These are phyloP conservation scores for Lacerta bilineata DNA, from an alignment of 2,797 vertebrate genomes.

Conservation along the genomic window DNA sequence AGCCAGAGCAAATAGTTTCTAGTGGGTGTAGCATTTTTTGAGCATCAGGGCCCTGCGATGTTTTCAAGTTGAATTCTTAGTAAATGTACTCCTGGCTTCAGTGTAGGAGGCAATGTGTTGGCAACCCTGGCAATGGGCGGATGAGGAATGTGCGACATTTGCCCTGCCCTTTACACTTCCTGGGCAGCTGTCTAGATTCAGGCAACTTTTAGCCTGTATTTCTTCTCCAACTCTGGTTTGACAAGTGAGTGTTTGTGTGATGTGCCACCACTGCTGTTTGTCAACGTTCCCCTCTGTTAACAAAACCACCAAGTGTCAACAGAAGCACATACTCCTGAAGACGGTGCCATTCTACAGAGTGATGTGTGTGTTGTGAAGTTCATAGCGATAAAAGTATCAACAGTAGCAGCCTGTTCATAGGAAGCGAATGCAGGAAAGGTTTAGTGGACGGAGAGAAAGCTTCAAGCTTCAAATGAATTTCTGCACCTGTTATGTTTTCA, in stretches of 20 bases:
- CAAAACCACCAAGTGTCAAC: no score
- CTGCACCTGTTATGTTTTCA: not conserved
- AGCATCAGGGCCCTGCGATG: not conserved
- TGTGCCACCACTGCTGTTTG: not conserved
- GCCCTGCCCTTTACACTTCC: slow-evolving; percentile 12
- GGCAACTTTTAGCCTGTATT: slow-evolving; percentile 3
- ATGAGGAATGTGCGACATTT: slow-evolving; percentile 15
- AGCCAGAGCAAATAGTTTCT: not conserved
- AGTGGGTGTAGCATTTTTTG: not conserved
- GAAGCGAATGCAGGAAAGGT: not conserved
- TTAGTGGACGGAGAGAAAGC: not conserved
- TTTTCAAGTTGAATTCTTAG: not conserved
- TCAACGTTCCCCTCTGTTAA: not conserved
- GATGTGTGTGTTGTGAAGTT: not conserved
- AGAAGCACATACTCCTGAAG: not conserved
- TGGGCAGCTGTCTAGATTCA: accelerated
- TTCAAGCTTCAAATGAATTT: not conserved
- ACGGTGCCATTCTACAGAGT: not conserved
- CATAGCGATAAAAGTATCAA: not conserved
- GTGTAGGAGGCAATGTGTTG: not conserved
- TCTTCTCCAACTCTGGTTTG: slow-evolving; percentile 19
- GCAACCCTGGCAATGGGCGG: not conserved
- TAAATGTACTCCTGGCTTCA: not conserved
- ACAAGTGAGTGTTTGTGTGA: not conserved
- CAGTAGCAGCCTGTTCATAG: not conserved